phyloP scores from a whole-genome alignment of 2,888 invertebrate species.

The Elmis aenea region DNA sequence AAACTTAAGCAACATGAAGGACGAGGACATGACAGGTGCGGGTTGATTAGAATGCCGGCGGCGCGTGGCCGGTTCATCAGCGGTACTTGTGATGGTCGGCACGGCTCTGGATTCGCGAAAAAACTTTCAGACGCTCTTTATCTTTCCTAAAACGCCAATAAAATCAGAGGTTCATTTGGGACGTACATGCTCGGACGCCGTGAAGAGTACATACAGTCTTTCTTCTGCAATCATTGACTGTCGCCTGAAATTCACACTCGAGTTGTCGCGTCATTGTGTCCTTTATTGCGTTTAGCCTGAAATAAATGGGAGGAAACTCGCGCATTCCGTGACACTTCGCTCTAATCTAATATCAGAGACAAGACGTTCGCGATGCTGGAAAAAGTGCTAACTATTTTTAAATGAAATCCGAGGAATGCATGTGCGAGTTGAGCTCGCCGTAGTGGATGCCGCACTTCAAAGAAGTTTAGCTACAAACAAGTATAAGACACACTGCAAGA shows the following conservation, averaged over 20 bases:
- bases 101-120: slow-evolving; percentile 22
- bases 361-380: slow-evolving; percentile 1
- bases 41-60: slow-evolving; percentile 29
- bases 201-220: slow-evolving; percentile 20
- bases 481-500: too few species aligned
- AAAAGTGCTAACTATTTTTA: slow-evolving; percentile 7
- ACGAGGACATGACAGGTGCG: too few species aligned
- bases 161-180: slow-evolving; percentile 25
- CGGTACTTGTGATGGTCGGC: slow-evolving; percentile 30
- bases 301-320: slow-evolving; percentile 11
- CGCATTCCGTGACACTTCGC: slow-evolving; percentile 2
- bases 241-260: slow-evolving; percentile 21
- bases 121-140: slow-evolving; percentile 28
- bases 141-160: slow-evolving; percentile 21
- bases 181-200: slow-evolving; percentile 19
- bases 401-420: slow-evolving; percentile 3
- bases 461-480: too few species aligned
- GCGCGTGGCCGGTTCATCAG: slow-evolving; percentile 30
- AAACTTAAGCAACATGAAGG: too few species aligned
- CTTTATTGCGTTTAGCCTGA: slow-evolving; percentile 16
- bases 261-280: slow-evolving; percentile 17
- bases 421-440: neutral
- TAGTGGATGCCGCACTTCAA: too few species aligned
- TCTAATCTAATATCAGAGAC: slow-evolving; percentile 2
- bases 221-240: slow-evolving; percentile 17